Base-by-base conservation (phyloP, 2,797 vertebrate species). In the Octomys mimax region DNA sequence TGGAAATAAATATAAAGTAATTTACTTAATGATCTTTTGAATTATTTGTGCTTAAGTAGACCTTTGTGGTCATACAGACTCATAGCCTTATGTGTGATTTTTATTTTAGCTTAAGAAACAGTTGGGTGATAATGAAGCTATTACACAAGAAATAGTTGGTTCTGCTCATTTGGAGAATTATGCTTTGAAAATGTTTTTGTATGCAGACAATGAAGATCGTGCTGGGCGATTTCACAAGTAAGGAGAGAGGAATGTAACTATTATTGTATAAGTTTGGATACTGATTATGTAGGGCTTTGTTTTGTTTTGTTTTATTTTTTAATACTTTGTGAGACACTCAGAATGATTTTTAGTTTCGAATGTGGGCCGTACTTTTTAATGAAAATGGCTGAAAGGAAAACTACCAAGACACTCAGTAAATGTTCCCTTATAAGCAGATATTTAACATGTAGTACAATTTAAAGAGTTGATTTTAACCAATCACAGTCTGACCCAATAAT, bases 141-240 rank as follows among this genome's bases (percentile, higher is more conserved):
- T 99, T 98, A 99, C 97, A 96, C 99, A 99, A 98, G 99, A 99
- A 98, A 99, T 99, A 82, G 99, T 99, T 70, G 99, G 99, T 19
- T 99, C 99, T 97, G 99, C 99, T 96, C 99, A 99, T 98, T 99
- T 99, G 49, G 99, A 99, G 97, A 99, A 99, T 98, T 99, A 99
- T 92, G 99, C 99, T 98, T 98, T 99, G 97, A 99, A 99, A 98
- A 99, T 99, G 99, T 99, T 99, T 98, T 98, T 99, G 4, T 99
- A 99, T 85, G 99, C 99, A 31, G 99, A 99, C 98, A 99, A 99
- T 83, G 99, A 99, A 98, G 99, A 99, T 97, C 98, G 99, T 96
- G 98, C 98, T 9, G 99, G 99, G 4, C 98, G 98, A 33, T 99
- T 99, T 98, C 99, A 99, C 99, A 99, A 99, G 99, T 99, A 98